Evolutionary conservation across 2,888 invertebrate genomes (phyloP), one percentile per base, ranked within the genome.

Genomic region (Synergus umbraculus): DNA sequence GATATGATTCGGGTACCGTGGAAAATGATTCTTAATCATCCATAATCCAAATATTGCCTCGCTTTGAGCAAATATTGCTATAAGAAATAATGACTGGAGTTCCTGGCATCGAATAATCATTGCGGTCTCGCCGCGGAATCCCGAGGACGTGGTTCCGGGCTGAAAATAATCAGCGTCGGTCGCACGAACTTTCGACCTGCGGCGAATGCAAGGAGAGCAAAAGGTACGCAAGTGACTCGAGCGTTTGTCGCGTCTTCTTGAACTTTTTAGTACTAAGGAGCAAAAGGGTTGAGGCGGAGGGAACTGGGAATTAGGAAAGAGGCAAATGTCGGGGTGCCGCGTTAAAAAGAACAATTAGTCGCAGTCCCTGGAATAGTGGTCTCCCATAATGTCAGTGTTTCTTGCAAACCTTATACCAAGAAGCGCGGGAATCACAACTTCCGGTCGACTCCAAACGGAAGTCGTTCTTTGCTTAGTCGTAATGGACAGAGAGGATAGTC

Each of bases 171-270:
- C 87, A 83, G 85, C 84, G 85, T 82, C 84, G 86, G 87, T 89
- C 87, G 89, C 88, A 86, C 88, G 89, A 90, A 90, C 90, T 90
- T 89, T 90, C 88, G 90, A 90, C 90, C 89, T 88, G 87, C 85
- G 83, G 88, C 88, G 89, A 89, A 90, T 90, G 90, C 88, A 87
- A 86, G 80, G 79, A 83, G 85, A 87, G 87, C 87, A 88, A 88
- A 88, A 86, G 83, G 81, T 85, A 78, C 80, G 78, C 79, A 76
- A 78, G 79, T 79, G 79, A 64, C 58, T 49, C 22, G 54, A 60
- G 41, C 49, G 43, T 49, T 49, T 67, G 63, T 46, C 66, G 46
- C 77, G 81, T 64, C 78, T 63, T 78, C 78, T 65, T 22, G 76
- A 12, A 65, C 46, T 67, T 76, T 79, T 80, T 80, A 69, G n/a